Evolutionary conservation across 2,113 vertebrate genomes (phyloP), one percentile per base, ranked within the genome.

Genomic region (Chaetodon auriga): DNA sequence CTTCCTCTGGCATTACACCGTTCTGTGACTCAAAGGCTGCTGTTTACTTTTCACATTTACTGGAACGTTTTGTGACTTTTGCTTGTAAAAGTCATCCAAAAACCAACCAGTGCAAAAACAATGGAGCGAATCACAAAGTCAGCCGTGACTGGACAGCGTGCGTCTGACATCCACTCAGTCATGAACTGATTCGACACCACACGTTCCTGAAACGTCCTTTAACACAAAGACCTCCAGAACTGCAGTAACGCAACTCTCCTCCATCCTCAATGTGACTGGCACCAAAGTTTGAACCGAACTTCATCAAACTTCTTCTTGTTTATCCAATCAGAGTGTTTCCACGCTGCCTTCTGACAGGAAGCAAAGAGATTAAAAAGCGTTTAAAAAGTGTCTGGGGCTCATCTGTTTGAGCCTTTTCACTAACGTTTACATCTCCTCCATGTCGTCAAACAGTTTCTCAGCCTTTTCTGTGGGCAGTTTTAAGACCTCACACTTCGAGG

Each of bases 31-130:
- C 53, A 43, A 57, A 68, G 55, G 55, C 0, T 71, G 23, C 13
- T 78, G 68, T 79, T 84, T 80, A 63, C 18, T 18, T 14, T 38
- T 43, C 36, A 51, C 11, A 38, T 73, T 41, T 64, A 80, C 35
- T 58, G 25, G 36, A 55, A 19, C 3, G 72, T 49, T 71, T 72
- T 49, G 43, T 63, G 68, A 45, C 14, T 64, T 4, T 16, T 63
- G 30, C 41, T 55, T 48, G 16, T 68, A 68, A 72, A 80, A 70
- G 11, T 3, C 25, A 36, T 71, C 60, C 7, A 65, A 55, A 55
- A 72, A 45, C 13, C 23, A 74, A 0, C 3, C 3, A 38, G 53
- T 15, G 19, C 43, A 51, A 21, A 63, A 46, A n/a, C n/a, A 30
- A 18, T 14, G 15, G 11, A n/a, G 11, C 48, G 14, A 62, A 68